Conservation (phyloP, 53 echinoderm and acorn worm species). For the Pentamera pediparva region DNA sequence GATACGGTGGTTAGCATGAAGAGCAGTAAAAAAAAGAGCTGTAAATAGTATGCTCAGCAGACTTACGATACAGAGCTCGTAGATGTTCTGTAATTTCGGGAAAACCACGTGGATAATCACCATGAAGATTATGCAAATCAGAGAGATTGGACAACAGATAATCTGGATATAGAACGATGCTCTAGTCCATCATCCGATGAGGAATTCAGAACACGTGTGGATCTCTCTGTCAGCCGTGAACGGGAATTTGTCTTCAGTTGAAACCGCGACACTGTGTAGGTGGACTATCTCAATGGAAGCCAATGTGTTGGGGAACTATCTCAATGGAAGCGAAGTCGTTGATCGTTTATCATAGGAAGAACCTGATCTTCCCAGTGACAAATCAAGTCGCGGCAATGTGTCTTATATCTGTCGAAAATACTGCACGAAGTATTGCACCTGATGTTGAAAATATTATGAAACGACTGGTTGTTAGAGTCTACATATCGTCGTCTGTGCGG, state of each 20-base stretch:
- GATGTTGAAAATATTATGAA: too few species aligned
- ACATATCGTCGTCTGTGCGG: too few species aligned
- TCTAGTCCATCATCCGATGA: conserved; percentile 10
- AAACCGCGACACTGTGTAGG: not conserved
- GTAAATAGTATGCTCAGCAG: not conserved
- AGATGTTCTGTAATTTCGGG: conserved; percentile 8
- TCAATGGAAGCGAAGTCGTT: too few species aligned
- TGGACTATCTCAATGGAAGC: conserved; percentile 5
- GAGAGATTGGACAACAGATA: not conserved
- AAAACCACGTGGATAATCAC: not conserved
- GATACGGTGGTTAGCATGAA: not conserved
- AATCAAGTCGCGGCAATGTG: too few species aligned
- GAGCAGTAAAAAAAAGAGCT: not conserved
- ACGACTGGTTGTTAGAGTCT: too few species aligned
- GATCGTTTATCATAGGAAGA: too few species aligned
- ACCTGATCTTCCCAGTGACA: conserved; percentile 23
- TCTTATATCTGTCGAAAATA: too few species aligned
- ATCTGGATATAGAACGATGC: not conserved
- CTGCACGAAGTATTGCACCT: too few species aligned
- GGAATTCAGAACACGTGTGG: conserved; percentile 13
- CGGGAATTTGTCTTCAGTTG: not conserved
- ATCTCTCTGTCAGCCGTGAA: not conserved
- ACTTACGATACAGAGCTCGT: conserved; percentile 21
- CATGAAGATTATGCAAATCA: conserved; percentile 6
- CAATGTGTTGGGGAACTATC: too few species aligned